Percentiles rank a stretch among this genome's conserved stretches.
Evolutionary conservation across 2,797 vertebrate species (phyloP).

Genomic region (Sphenodon punctatus): DNA sequence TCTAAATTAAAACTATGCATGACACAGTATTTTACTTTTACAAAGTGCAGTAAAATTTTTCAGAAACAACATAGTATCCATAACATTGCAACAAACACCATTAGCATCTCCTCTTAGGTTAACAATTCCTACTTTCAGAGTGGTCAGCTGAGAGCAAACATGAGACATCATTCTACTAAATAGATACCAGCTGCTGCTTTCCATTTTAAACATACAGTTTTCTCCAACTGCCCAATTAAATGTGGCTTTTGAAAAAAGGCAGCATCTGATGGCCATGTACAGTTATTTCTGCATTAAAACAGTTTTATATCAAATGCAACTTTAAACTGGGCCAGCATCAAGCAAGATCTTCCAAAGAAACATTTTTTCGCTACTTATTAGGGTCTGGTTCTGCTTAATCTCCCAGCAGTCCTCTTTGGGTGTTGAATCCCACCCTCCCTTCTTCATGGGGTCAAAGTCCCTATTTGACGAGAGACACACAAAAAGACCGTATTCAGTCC

Average conservation of each 20-base stretch:
- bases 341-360: conserved; percentile 26
- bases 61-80: not conserved
- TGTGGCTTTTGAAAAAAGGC: conserved; percentile 52
- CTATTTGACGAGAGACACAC: too few species aligned
- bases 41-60: not conserved
- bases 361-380: not conserved
- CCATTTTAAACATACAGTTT: conserved; percentile 44
- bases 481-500: too few species aligned
- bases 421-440: too few species aligned
- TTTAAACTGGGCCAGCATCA: conserved; percentile 29
- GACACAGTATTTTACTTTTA: not conserved
- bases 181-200: conserved; percentile 51
- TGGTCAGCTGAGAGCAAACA: conserved; percentile 18
- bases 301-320: conserved; percentile 50
- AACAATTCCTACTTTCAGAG: conserved; percentile 19
- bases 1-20: not conserved
- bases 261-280: conserved; percentile 74
- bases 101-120: conserved; percentile 23
- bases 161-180: conserved; percentile 43
- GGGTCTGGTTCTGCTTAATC: too few species aligned
- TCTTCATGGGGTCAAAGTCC: too few species aligned
- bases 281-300: conserved; percentile 62
- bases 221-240: conserved; percentile 50
- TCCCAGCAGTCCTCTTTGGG: too few species aligned
- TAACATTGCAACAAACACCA: conserved; percentile 18